These are phyloP conservation scores for Papilio helenus DNA, from an alignment of 1,140 invertebrate genomes.

Conservation along the genomic window DNA sequence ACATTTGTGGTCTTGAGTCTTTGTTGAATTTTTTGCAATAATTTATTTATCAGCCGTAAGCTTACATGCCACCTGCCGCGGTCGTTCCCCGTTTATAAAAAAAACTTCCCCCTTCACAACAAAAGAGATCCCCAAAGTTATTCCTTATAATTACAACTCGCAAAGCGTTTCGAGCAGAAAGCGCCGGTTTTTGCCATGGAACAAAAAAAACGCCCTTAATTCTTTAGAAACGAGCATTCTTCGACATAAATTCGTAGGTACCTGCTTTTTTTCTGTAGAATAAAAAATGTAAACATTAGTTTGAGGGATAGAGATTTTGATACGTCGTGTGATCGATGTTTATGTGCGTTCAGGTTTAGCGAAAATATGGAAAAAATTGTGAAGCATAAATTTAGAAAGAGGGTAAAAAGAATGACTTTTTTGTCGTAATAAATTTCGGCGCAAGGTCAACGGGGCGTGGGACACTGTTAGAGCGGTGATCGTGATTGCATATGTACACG, in stretches of 20 bases:
- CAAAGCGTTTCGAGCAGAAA: slow-evolving; percentile 72
- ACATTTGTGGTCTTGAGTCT: slow-evolving; percentile 68
- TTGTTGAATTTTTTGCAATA: slow-evolving; percentile 73
- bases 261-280: slow-evolving; percentile 61
- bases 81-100: slow-evolving; percentile 79
- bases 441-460: slow-evolving; percentile 33
- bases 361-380: slow-evolving; percentile 46
- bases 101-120: slow-evolving; percentile 76
- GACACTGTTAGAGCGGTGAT: neutral
- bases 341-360: slow-evolving; percentile 45
- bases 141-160: slow-evolving; percentile 79
- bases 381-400: slow-evolving; percentile 19
- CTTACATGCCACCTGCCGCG: slow-evolving; percentile 79
- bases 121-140: slow-evolving; percentile 80
- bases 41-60: slow-evolving; percentile 74
- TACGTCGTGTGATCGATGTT: slow-evolving; percentile 51
- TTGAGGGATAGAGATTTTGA: slow-evolving; percentile 45
- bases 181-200: slow-evolving; percentile 61
- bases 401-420: slow-evolving; percentile 6
- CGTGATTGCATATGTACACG: slow-evolving; percentile 15
- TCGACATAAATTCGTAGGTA: slow-evolving; percentile 58
- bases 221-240: slow-evolving; percentile 69
- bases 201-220: slow-evolving; percentile 73
- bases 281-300: slow-evolving; percentile 78
- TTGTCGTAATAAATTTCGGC: neutral